These are phyloP conservation scores for Sylvietta virens DNA, from an alignment of 2,113 vertebrate genomes.

Conservation along the genomic window DNA sequence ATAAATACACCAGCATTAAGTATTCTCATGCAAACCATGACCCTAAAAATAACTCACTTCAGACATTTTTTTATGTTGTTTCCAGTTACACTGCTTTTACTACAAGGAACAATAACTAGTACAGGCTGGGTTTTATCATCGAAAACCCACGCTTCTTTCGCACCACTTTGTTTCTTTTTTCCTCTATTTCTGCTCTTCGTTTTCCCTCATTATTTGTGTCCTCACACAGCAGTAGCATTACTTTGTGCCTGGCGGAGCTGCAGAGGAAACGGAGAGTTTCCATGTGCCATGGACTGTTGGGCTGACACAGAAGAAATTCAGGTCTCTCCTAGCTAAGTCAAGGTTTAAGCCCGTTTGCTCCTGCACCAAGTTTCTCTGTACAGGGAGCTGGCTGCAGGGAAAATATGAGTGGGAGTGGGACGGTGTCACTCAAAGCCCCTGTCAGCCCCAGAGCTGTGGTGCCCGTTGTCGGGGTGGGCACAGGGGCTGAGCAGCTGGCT, in stretches of 20 bases:
- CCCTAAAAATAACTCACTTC: not conserved
- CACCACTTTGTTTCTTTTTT: not conserved
- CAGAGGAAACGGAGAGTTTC: not conserved
- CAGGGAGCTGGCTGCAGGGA: not conserved
- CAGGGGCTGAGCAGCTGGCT: not conserved
- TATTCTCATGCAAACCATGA: not conserved
- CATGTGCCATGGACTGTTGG: not conserved
- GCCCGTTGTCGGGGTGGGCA: accelerated
- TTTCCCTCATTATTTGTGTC: not conserved
- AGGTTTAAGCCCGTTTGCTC: not conserved
- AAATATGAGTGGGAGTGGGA: not conserved
- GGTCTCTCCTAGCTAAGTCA: not conserved
- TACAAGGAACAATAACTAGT: not conserved
- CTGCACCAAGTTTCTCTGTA: not conserved
- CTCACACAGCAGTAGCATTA: not conserved
- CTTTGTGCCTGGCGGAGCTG: not conserved
- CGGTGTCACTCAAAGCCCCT: not conserved
- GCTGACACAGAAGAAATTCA: not conserved
- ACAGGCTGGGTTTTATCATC: not conserved
- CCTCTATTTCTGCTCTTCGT: not conserved
- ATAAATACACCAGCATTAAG: not conserved
- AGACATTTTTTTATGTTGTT: not conserved
- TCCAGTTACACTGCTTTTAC: not conserved
- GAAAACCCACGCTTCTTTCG: not conserved
- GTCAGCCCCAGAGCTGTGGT: not conserved